These are phyloP conservation scores for Formica aserva DNA, from an alignment of 2,888 invertebrate species.

Conservation along the genomic window DNA sequence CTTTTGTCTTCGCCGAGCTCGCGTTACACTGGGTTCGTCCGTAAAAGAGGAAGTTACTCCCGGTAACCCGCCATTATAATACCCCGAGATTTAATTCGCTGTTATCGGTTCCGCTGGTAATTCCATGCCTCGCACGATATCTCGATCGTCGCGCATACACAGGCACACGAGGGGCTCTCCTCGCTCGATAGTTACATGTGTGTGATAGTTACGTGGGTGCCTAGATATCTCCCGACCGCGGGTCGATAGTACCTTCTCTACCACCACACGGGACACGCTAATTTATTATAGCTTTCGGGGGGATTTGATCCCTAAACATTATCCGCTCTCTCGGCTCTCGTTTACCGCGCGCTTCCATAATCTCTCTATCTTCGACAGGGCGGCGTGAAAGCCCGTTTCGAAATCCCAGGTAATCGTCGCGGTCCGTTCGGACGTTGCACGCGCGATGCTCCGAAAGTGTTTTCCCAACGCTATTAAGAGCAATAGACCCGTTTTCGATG, in stretches of 20 bases:
- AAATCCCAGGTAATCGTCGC: slow-evolving; percentile 62
- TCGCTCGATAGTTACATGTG: slow-evolving; percentile 43
- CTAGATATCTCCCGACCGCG: slow-evolving; percentile 34
- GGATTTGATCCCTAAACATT: slow-evolving; percentile 57
- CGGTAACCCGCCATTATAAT: slow-evolving; percentile 49
- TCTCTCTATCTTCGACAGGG: slow-evolving; percentile 51
- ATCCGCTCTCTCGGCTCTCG: slow-evolving; percentile 31
- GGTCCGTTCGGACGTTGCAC: slow-evolving; percentile 41
- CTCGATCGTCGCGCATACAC: slow-evolving; percentile 29
- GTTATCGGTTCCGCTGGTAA: slow-evolving; percentile 54
- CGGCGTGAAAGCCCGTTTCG: slow-evolving; percentile 58
- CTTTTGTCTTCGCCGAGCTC: slow-evolving; percentile 43
- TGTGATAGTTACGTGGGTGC: slow-evolving; percentile 35
- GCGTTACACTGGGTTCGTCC: slow-evolving; percentile 10
- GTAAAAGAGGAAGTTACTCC: slow-evolving; percentile 54
- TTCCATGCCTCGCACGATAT: slow-evolving; percentile 48
- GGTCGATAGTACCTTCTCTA: slow-evolving; percentile 41
- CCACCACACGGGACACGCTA: slow-evolving; percentile 40
- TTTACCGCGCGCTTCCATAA: slow-evolving; percentile 51
- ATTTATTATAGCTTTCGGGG: slow-evolving; percentile 56
- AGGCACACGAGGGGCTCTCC: neutral
- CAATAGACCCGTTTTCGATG: neutral
- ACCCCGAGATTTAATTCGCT: slow-evolving; percentile 54
- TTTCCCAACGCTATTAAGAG: slow-evolving; percentile 60
- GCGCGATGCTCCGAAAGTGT: slow-evolving; percentile 37